These are phyloP conservation scores for Dendrolimus pini DNA, from an alignment of 2,888 invertebrate genomes.

Conservation along the genomic window DNA sequence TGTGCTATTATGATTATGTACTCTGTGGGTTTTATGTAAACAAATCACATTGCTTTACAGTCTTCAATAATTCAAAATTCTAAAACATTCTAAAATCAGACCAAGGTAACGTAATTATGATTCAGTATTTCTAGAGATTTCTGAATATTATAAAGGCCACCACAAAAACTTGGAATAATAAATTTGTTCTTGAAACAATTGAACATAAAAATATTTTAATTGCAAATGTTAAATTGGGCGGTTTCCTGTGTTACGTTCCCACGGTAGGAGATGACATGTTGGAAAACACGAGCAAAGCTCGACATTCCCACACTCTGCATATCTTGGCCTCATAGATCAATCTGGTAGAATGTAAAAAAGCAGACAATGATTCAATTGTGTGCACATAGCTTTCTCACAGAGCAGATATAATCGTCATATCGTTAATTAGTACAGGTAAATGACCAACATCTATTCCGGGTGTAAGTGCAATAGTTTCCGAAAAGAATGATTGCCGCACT, in stretches of 20 bases:
- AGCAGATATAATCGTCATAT: slow-evolving; percentile 59
- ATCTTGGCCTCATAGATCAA: slow-evolving; percentile 73
- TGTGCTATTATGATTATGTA: no score
- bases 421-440: slow-evolving; percentile 69
- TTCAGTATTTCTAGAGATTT: slow-evolving; percentile 3
- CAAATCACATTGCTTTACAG: not conserved
- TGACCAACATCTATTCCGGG: slow-evolving; percentile 57
- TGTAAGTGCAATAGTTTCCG: not conserved
- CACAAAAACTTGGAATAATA: slow-evolving; percentile 3
- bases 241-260: slow-evolving; percentile 41
- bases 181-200: slow-evolving; percentile 27
- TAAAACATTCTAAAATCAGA: no score
- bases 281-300: slow-evolving; percentile 52
- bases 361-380: slow-evolving; percentile 75
- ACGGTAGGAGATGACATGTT: slow-evolving; percentile 68
- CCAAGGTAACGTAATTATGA: not conserved
- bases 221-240: slow-evolving; percentile 36
- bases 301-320: slow-evolving; percentile 73
- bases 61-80: not conserved
- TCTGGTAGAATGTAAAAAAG: slow-evolving; percentile 64
- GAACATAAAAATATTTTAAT: slow-evolving; percentile 41
- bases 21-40: not conserved
- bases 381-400: slow-evolving; percentile 71
- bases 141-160: slow-evolving; percentile 1
- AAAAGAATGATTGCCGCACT: no score